Evolutionary conservation across 2,888 invertebrate species (phyloP).

Genomic region (Leucophenga maculata): DNA sequence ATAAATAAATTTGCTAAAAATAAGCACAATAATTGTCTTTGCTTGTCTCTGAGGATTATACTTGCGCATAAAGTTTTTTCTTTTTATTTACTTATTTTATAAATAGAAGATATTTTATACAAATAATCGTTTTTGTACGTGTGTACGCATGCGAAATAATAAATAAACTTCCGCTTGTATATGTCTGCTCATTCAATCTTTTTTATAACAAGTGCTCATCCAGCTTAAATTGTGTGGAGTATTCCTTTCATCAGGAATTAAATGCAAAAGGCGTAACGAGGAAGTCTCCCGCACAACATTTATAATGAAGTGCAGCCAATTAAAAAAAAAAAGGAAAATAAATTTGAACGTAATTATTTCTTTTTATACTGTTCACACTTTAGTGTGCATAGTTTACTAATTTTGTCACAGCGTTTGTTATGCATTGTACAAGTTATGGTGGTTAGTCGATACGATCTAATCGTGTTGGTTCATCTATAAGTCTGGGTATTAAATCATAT

Average conservation of each 20-base stretch:
- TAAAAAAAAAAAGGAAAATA: slow-evolving; percentile 10
- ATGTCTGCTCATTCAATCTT: background rate
- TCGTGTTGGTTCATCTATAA: slow-evolving; percentile 1
- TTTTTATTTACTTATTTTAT: slow-evolving; percentile 28
- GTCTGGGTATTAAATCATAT: background rate
- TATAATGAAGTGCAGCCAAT: background rate
- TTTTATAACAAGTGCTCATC: background rate
- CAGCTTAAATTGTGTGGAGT: background rate
- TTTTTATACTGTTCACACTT: slow-evolving; percentile 31
- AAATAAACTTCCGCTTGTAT: slow-evolving; percentile 1
- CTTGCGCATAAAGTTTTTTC: slow-evolving; percentile 41
- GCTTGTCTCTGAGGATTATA: slow-evolving; percentile 27
- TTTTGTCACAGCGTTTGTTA: no score
- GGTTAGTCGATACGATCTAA: no score
- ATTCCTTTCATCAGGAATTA: slow-evolving; percentile 18
- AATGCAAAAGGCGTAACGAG: slow-evolving; percentile 54
- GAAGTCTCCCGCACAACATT: slow-evolving; percentile 46
- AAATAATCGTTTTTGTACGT: slow-evolving; percentile 45
- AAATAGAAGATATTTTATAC: slow-evolving; percentile 30
- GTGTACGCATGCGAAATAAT: slow-evolving; percentile 39
- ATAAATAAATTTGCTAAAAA: slow-evolving; percentile 24
- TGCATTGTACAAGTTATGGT: no score
- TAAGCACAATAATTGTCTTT: slow-evolving; percentile 53
- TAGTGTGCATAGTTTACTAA: slow-evolving; percentile 36
- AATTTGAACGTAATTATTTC: background rate